A percentile compares a stretch with the other conserved stretches of the same genome.
Conservation (phyloP, 2,888 invertebrate genomes). For the Nysson spinosus region DNA sequence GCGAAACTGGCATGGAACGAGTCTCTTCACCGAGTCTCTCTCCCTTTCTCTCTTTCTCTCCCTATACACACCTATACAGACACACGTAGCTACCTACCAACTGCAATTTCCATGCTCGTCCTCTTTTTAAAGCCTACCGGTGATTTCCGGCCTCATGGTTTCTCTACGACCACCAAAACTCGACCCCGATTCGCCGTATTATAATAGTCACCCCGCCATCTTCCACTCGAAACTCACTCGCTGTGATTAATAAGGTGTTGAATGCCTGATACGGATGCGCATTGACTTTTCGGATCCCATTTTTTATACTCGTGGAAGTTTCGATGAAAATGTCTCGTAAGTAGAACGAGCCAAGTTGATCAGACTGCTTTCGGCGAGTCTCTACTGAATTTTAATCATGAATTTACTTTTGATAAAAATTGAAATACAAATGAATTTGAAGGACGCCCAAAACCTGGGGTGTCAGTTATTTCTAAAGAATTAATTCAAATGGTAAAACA, state of each 20-base stretch:
- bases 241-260: conserved; percentile 16
- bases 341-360: too few relatives aligned
- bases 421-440: too few relatives aligned
- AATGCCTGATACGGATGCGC: neutral
- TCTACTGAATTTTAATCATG: too few relatives aligned
- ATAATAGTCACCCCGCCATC: neutral
- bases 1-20: conserved; percentile 54
- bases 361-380: too few relatives aligned
- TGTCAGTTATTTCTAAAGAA: too few relatives aligned
- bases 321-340: too few relatives aligned
- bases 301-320: too few relatives aligned
- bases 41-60: conserved; percentile 21
- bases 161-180: conserved; percentile 44
- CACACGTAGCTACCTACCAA: conserved; percentile 2
- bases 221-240: neutral
- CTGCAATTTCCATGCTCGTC: conserved; percentile 59
- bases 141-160: conserved; percentile 51
- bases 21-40: conserved; percentile 39
- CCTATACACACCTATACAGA: conserved; percentile 7
- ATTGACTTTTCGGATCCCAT: too few relatives aligned
- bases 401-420: too few relatives aligned
- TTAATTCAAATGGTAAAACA: too few relatives aligned
- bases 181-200: conserved; percentile 32
- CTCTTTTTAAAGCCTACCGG: conserved; percentile 55
- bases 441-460: too few relatives aligned